Conservation (phyloP, 2,113 vertebrate genomes). For the Leuciscus idus region DNA sequence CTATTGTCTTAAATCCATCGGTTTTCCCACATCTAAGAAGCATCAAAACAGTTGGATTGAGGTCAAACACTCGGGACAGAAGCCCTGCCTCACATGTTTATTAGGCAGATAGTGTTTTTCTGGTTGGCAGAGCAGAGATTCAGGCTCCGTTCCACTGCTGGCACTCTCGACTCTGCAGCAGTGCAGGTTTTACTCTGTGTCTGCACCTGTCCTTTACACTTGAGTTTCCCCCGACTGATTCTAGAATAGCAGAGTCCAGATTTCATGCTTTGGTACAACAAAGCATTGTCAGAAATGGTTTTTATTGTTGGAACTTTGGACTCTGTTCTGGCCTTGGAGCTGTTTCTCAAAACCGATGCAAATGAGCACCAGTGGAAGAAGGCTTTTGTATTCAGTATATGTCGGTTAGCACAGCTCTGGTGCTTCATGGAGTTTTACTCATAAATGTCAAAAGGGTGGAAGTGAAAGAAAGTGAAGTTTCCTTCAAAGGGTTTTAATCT, state of each 20-base stretch:
- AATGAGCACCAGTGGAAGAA: conserved; percentile 10
- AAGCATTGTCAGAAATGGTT: background rate
- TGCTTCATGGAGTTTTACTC: conserved; percentile 9
- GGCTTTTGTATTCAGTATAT: background rate
- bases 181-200: conserved; percentile 19
- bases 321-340: conserved; percentile 15
- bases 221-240: background rate
- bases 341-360: conserved; percentile 3
- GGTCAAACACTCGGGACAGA: conserved; percentile 18
- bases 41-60: conserved; percentile 41
- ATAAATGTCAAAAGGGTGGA: conserved; percentile 18
- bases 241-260: background rate
- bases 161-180: conserved; percentile 1
- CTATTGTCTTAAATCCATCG: conserved; percentile 25
- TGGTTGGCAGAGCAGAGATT: conserved; percentile 18
- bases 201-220: conserved; percentile 42
- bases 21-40: background rate
- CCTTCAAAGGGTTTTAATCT: conserved; percentile 26
- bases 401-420: background rate
- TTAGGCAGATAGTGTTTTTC: conserved; percentile 23
- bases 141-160: conserved; percentile 9
- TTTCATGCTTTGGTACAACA: conserved; percentile 7
- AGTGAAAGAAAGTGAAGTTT: conserved; percentile 3
- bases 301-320: conserved; percentile 11
- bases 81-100: conserved; percentile 13